A percentile compares a stretch with the other conserved stretches of the same genome.
These are phyloP conservation scores for Drosophila basisetae DNA, from an alignment of 2,888 invertebrate species.

Conservation along the genomic window DNA sequence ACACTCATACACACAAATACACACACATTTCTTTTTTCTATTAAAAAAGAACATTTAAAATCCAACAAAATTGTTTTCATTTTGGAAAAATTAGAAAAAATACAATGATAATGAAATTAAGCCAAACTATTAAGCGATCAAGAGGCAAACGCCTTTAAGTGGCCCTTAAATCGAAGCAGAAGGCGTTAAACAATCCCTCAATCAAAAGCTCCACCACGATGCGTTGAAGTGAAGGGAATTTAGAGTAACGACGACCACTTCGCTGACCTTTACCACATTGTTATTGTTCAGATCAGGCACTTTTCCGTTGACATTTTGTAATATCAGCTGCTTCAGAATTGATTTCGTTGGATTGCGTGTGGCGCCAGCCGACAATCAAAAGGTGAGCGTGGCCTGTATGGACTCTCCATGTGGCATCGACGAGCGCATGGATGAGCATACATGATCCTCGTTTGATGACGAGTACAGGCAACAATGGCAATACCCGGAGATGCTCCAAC, in stretches of 20 bases:
- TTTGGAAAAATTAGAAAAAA: conserved; percentile 11
- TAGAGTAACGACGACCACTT: background rate
- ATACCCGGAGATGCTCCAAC: background rate
- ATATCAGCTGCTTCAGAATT: too few relatives aligned
- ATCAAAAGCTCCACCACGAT: background rate
- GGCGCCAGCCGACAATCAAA: background rate
- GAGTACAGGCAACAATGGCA: background rate
- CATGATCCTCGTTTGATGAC: background rate
- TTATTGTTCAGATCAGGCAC: background rate
- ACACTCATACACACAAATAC: conserved; percentile 9
- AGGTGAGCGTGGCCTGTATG: background rate
- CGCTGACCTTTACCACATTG: background rate
- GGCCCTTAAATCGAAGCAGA: too few relatives aligned
- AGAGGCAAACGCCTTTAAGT: background rate
- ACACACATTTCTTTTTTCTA: conserved; percentile 71
- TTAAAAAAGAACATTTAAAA: conserved; percentile 61
- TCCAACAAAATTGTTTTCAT: conserved; percentile 52
- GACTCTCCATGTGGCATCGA: background rate
- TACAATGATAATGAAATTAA: background rate
- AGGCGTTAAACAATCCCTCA: background rate
- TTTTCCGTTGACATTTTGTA: background rate
- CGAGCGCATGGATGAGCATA: background rate
- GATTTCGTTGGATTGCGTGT: background rate
- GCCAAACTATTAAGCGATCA: background rate
- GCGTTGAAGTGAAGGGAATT: background rate